phyloP scores from a whole-genome alignment of 2,113 vertebrate species.

The Vidua chalybeata region DNA sequence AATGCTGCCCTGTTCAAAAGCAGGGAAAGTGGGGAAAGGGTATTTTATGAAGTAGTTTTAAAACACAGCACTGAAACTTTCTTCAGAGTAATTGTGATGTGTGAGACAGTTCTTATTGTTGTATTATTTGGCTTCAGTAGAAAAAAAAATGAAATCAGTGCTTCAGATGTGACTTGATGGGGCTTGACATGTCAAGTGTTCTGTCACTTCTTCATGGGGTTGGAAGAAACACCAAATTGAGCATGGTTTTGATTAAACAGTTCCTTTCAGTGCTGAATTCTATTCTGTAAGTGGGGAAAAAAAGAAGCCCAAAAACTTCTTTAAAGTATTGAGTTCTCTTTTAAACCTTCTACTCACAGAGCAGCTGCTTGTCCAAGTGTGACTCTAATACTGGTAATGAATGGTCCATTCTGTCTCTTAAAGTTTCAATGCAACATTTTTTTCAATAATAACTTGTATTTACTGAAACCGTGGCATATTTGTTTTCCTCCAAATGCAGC shows the following conservation, averaged over 20 bases:
- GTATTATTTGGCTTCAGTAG: neutral
- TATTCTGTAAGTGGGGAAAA: accelerated
- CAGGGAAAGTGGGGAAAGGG: neutral
- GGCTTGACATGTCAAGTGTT: neutral
- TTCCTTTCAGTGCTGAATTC: neutral
- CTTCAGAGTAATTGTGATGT: neutral
- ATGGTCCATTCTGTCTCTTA: constrained; percentile 11
- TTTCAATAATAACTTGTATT: constrained; percentile 38
- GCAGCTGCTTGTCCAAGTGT: constrained; percentile 31
- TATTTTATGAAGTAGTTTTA: neutral
- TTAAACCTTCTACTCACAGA: constrained; percentile 31
- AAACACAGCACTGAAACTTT: neutral
- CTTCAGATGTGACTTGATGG: neutral
- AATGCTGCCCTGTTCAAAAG: neutral
- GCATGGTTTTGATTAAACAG: neutral
- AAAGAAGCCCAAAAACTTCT: constrained; percentile 17
- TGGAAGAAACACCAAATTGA: neutral
- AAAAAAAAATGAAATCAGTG: neutral
- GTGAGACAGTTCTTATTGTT: neutral
- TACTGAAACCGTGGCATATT: constrained; percentile 21
- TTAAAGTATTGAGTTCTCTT: constrained; percentile 5
- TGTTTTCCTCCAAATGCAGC: neutral
- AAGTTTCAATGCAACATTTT: constrained; percentile 14
- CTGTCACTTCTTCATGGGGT: neutral
- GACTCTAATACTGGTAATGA: constrained; percentile 33